phyloP scores from a whole-genome alignment of 2,888 invertebrate genomes.

The Portevinia maculata region DNA sequence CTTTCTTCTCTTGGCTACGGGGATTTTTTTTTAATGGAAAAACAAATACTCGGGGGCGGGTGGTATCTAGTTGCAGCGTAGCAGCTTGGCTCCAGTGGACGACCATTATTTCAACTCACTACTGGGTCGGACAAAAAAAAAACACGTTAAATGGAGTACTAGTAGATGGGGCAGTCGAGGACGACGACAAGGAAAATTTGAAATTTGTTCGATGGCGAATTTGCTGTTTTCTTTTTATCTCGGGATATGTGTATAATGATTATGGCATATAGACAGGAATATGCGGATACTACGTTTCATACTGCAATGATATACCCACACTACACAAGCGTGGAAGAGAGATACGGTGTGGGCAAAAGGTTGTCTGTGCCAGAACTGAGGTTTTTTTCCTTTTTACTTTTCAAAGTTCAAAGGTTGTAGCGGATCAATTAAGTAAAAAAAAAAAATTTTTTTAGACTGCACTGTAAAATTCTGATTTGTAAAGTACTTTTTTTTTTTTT shows the following conservation, averaged over 20 bases:
- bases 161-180: slow-evolving; percentile 41
- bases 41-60: slow-evolving; percentile 63
- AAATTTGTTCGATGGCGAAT: slow-evolving; percentile 68
- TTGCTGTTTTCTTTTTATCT: slow-evolving; percentile 35
- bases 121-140: slow-evolving; percentile 18
- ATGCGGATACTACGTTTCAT: slow-evolving; percentile 37
- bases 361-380: slow-evolving; percentile 50
- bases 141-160: slow-evolving; percentile 32
- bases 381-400: slow-evolving; percentile 20
- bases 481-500: too few species aligned
- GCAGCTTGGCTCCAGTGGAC: slow-evolving; percentile 29
- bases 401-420: slow-evolving; percentile 52
- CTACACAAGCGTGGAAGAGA: neutral
- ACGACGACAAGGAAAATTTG: slow-evolving; percentile 52
- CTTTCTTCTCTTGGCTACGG: slow-evolving; percentile 33
- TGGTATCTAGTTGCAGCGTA: slow-evolving; percentile 48
- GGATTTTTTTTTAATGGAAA: slow-evolving; percentile 51
- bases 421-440: slow-evolving; percentile 59
- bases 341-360: slow-evolving; percentile 50
- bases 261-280: slow-evolving; percentile 43
- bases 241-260: slow-evolving; percentile 68
- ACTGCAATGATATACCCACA: slow-evolving; percentile 43
- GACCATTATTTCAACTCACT: slow-evolving; percentile 55
- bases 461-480: slow-evolving; percentile 1
- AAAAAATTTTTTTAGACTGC: neutral